phyloP scores from a whole-genome alignment of 2,888 invertebrate genomes.

The Lottia gigantea region DNA sequence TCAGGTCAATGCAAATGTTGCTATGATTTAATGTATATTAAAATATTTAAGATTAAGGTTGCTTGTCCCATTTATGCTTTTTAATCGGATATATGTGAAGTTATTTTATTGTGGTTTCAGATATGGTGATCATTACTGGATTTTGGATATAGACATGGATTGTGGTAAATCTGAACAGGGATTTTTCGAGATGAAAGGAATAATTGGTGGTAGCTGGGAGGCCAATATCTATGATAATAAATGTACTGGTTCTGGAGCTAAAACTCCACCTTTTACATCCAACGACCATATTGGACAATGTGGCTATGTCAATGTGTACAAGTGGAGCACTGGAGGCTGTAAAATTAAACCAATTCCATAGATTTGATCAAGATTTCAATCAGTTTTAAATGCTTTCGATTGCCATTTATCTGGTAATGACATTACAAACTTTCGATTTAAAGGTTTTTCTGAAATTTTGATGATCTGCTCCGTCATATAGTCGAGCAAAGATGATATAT shows the following conservation, averaged over 20 bases:
- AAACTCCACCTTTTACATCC: slow-evolving; percentile 40
- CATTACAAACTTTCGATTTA: no score
- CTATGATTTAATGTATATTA: no score
- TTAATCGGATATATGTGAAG: no score
- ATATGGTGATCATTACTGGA: slow-evolving; percentile 69
- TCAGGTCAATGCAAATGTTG: no score
- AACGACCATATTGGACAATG: slow-evolving; percentile 68
- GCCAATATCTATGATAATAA: slow-evolving; percentile 46
- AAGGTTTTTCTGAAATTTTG: no score
- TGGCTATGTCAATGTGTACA: slow-evolving; percentile 67
- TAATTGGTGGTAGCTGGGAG: slow-evolving; percentile 65
- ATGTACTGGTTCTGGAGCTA: slow-evolving; percentile 56
- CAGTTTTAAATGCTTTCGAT: no score
- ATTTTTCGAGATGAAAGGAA: slow-evolving; percentile 69
- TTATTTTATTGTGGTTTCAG: slow-evolving; percentile 31
- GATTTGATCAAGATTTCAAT: no score
- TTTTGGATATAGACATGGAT: slow-evolving; percentile 68
- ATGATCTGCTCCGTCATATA: no score
- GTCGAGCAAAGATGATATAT: no score
- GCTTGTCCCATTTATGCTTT: no score
- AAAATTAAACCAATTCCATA: slow-evolving; percentile 32
- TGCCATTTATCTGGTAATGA: no score
- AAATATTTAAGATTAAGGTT: no score
- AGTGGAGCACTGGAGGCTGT: slow-evolving; percentile 50
- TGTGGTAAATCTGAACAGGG: slow-evolving; percentile 65